These are phyloP conservation scores for Hoplodrina blanda DNA, from an alignment of 2,888 invertebrate species.

Conservation along the genomic window DNA sequence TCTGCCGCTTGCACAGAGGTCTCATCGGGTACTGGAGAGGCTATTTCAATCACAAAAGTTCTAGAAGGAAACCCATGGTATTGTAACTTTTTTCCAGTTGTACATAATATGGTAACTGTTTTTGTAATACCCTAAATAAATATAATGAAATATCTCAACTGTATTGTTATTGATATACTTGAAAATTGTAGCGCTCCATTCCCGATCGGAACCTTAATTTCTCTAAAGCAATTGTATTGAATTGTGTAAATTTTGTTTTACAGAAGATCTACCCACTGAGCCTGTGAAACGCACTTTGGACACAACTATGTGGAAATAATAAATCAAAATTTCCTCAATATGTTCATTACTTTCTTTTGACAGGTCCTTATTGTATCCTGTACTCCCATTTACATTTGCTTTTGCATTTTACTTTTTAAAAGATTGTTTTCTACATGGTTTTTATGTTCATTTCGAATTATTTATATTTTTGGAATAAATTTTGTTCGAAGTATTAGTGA, in stretches of 20 bases:
- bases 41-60: slow-evolving; percentile 95
- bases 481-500: slow-evolving; percentile 85
- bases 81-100: slow-evolving; percentile 89
- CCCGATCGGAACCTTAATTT: slow-evolving; percentile 90
- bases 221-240: slow-evolving; percentile 80
- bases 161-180: slow-evolving; percentile 88
- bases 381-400: slow-evolving; percentile 80
- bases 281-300: slow-evolving; percentile 90
- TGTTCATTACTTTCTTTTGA: slow-evolving; percentile 88
- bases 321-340: slow-evolving; percentile 89
- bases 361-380: slow-evolving; percentile 88
- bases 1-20: slow-evolving; percentile 92
- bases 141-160: slow-evolving; percentile 88
- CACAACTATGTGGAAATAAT: slow-evolving; percentile 91
- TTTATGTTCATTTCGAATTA: slow-evolving; percentile 88
- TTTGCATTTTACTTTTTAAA: slow-evolving; percentile 84
- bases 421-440: slow-evolving; percentile 89
- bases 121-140: slow-evolving; percentile 91
- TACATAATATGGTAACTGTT: slow-evolving; percentile 91
- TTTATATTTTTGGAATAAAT: slow-evolving; percentile 90
- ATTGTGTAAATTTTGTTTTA: slow-evolving; percentile 88
- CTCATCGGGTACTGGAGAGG: slow-evolving; percentile 95
- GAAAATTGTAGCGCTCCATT: slow-evolving; percentile 88
- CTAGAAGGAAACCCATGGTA: slow-evolving; percentile 92
- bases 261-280: slow-evolving; percentile 89